A percentile compares a stretch with the other conserved stretches of the same genome.
Evolutionary conservation across 2,113 vertebrate species (phyloP).

Genomic region (Proteles cristata): DNA sequence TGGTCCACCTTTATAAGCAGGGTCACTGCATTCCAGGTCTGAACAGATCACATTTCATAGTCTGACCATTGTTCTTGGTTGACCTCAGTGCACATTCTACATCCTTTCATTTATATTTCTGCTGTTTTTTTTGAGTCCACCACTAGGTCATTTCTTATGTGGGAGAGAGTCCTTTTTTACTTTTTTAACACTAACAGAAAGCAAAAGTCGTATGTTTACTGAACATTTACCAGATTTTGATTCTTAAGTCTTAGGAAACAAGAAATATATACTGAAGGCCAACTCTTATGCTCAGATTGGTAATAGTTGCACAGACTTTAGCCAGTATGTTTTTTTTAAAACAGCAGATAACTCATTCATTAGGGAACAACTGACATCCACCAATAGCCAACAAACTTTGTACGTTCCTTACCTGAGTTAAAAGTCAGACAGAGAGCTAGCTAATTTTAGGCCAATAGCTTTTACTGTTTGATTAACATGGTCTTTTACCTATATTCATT

Average conservation of each 20-base stretch:
- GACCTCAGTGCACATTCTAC: not conserved
- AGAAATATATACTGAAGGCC: not conserved
- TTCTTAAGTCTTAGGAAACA: not conserved
- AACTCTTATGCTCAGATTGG: not conserved
- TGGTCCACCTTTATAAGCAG: not conserved
- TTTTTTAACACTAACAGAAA: not conserved
- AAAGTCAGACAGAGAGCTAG: not conserved
- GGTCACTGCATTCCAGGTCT: not conserved
- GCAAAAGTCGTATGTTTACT: not conserved
- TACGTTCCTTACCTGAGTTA: not conserved
- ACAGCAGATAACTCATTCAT: not conserved
- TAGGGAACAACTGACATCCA: not conserved
- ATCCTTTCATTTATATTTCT: not conserved
- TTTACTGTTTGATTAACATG: not conserved
- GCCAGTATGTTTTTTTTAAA: not conserved
- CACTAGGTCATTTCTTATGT: not conserved
- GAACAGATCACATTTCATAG: not conserved
- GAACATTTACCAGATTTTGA: conserved; percentile 25
- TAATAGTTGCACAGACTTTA: not conserved
- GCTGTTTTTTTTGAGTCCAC: not conserved
- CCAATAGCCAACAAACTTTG: not conserved
- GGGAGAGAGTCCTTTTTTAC: not conserved
- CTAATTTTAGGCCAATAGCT: not conserved
- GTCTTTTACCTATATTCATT: not conserved
- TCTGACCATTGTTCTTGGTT: not conserved